A percentile compares a stretch with the other conserved stretches of the same genome.
Evolutionary conservation across 1,140 invertebrate genomes (phyloP).

Genomic region (Stegodyphus mimosarum): DNA sequence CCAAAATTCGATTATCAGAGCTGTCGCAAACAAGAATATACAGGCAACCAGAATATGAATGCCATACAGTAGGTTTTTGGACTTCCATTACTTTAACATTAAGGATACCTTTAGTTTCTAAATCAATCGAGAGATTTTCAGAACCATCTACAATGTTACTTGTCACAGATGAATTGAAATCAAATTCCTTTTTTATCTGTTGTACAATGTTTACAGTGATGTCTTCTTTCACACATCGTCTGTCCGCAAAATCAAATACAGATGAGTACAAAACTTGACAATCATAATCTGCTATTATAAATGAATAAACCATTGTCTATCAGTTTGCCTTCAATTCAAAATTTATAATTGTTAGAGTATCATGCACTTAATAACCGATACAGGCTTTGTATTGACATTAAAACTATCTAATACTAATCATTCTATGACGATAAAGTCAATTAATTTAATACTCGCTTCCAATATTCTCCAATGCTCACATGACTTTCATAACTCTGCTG

Average conservation of each 20-base stretch:
- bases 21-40: slow-evolving; percentile 48
- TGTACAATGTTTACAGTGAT: slow-evolving; percentile 2
- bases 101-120: slow-evolving; percentile 41
- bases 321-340: no score
- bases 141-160: slow-evolving; percentile 15
- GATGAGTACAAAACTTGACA: slow-evolving; percentile 37
- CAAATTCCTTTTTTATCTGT: slow-evolving; percentile 40
- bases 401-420: no score
- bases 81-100: slow-evolving; percentile 31
- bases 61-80: slow-evolving; percentile 40
- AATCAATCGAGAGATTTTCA: slow-evolving; percentile 1
- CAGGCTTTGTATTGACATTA: no score
- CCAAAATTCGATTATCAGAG: slow-evolving; percentile 43
- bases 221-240: not conserved
- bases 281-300: slow-evolving; percentile 41
- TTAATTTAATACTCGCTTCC: no score
- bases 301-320: slow-evolving; percentile 36
- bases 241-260: slow-evolving; percentile 30
- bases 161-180: slow-evolving; percentile 33
- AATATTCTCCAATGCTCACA: no score
- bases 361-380: no score
- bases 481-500: no score
- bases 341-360: no score
- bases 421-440: no score
- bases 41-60: slow-evolving; percentile 48